Evolutionary conservation across 2,888 invertebrate genomes (phyloP).

Genomic region (Ichneumoninae sp.): DNA sequence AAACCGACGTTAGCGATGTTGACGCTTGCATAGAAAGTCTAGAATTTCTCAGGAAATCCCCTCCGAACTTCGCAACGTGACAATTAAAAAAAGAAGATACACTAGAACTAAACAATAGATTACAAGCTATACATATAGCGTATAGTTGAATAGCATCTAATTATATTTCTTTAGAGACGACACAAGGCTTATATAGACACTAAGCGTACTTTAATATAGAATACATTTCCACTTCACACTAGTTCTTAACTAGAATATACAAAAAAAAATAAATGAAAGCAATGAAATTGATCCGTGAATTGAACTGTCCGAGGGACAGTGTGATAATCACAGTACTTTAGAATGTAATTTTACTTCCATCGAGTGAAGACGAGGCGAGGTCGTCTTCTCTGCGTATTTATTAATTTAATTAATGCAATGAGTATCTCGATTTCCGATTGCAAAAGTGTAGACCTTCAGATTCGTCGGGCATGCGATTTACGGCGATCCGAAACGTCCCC

Average conservation of each 20-base stretch:
- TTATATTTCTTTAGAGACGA: conserved; percentile 32
- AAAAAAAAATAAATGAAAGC: conserved; percentile 69
- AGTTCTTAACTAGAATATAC: conserved; percentile 64
- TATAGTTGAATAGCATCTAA: background rate
- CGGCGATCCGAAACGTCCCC: background rate
- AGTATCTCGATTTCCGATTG: conserved; percentile 18
- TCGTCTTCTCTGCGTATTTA: conserved; percentile 45
- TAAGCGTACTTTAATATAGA: conserved; percentile 33
- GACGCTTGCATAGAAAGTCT: conserved; percentile 32
- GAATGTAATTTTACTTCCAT: conserved; percentile 54
- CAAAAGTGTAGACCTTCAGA: background rate
- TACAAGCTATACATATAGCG: background rate
- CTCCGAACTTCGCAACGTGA: conserved; percentile 3
- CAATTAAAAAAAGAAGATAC: background rate
- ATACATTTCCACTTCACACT: conserved; percentile 46
- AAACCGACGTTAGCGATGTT: conserved; percentile 15
- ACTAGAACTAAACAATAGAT: conserved; percentile 7
- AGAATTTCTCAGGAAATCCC: background rate
- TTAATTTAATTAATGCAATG: conserved; percentile 30
- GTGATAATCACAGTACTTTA: conserved; percentile 76
- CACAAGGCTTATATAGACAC: conserved; percentile 20
- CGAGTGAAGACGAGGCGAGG: conserved; percentile 3
- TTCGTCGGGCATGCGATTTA: conserved; percentile 31
- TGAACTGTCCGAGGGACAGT: conserved; percentile 67
- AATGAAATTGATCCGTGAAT: conserved; percentile 70